A percentile compares a stretch with the other conserved stretches of the same genome.
Conservation (phyloP, 2,797 vertebrate species). For the Parambassis ranga region DNA sequence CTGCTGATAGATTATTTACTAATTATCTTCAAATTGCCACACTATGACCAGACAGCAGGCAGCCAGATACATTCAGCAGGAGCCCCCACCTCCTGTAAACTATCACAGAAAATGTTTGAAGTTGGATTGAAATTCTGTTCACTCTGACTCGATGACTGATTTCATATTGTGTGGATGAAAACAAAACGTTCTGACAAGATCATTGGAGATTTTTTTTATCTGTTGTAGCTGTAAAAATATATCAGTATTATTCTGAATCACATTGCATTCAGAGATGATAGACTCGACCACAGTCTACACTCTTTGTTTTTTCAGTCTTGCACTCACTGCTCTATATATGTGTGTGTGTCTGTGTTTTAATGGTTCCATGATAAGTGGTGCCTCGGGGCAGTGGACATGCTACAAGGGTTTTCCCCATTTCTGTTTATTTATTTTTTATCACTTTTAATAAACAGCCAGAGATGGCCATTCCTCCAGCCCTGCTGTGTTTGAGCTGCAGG, state of each 20-base stretch:
- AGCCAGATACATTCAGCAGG: not conserved
- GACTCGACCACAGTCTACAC: not conserved
- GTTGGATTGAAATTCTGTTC: conserved; percentile 27
- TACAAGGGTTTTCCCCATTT: conserved; percentile 31
- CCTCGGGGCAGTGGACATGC: conserved; percentile 32
- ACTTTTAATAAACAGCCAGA: conserved; percentile 47
- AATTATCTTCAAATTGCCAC: conserved; percentile 13
- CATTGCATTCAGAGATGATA: not conserved
- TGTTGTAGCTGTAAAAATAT: too few relatives aligned
- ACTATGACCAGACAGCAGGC: conserved; percentile 6
- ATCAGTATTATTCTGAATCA: conserved; percentile 18
- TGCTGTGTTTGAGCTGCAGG: conserved; percentile 61
- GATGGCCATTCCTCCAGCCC: conserved; percentile 36
- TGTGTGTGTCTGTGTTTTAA: conserved; percentile 30
- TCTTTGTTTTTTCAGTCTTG: conserved; percentile 7
- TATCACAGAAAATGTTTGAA: conserved; percentile 18
- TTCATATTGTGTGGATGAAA: not conserved
- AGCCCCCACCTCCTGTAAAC: conserved; percentile 1
- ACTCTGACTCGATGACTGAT: not conserved
- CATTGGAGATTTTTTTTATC: conserved; percentile 13
- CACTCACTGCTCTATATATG: too few relatives aligned
- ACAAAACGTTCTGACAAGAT: conserved; percentile 6
- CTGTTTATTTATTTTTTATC: conserved; percentile 24
- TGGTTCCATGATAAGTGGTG: conserved; percentile 40
- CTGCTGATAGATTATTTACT: conserved; percentile 26